Conservation (phyloP, 2,888 invertebrate genomes). For the Conomelus anceps region DNA sequence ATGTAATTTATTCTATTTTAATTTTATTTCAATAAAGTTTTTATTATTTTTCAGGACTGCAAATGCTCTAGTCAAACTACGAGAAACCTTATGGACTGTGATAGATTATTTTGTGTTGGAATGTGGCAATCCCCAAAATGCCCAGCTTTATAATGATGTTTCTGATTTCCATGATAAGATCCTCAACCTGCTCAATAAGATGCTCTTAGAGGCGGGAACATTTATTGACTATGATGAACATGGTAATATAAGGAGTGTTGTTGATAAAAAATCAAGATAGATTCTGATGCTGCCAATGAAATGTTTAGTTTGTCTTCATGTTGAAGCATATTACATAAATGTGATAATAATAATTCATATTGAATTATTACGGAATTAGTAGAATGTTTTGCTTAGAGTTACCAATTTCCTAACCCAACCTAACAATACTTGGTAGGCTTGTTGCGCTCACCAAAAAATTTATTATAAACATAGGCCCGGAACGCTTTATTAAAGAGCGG, state of each 20-base stretch:
- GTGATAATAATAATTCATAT: too few species aligned
- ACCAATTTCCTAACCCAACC: too few species aligned
- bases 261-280: neutral
- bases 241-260: conserved; percentile 1
- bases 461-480: too few species aligned
- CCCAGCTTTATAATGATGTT: conserved; percentile 12
- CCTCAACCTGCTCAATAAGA: conserved; percentile 3
- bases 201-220: conserved; percentile 1
- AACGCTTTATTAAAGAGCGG: too few species aligned
- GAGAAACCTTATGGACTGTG: conserved; percentile 17
- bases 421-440: too few species aligned
- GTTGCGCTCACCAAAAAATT: too few species aligned
- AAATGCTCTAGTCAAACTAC: conserved; percentile 11
- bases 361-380: too few species aligned
- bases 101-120: conserved; percentile 18
- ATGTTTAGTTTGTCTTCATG: neutral
- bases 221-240: conserved; percentile 12
- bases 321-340: neutral
- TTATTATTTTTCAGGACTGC: neutral
- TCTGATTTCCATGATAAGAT: conserved; percentile 9
- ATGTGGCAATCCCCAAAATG: conserved; percentile 5
- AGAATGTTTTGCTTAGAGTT: too few species aligned
- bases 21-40: neutral
- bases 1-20: neutral
- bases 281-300: neutral